These are phyloP conservation scores for Ophioninae sp. DNA, from an alignment of 2,888 invertebrate genomes.

Conservation along the genomic window DNA sequence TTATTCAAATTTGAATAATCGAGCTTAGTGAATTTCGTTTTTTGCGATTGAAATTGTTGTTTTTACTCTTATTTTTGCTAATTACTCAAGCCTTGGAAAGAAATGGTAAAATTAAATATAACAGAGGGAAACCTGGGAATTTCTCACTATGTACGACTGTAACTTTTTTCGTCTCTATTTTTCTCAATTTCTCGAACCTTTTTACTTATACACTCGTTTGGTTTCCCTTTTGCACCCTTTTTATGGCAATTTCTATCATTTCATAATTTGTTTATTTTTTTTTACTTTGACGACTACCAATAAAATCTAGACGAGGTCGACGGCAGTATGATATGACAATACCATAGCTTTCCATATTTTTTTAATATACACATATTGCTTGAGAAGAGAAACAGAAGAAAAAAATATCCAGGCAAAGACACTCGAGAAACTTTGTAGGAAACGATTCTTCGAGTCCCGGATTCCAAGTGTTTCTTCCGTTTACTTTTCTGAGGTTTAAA, in stretches of 20 bases:
- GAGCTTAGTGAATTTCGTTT: too few species aligned
- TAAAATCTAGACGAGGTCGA: conserved; percentile 61
- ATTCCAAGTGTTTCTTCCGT: background rate
- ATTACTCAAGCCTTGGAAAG: conserved; percentile 55
- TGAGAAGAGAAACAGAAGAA: conserved; percentile 51
- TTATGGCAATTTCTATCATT: conserved; percentile 42
- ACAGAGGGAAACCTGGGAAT: conserved; percentile 54
- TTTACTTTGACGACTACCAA: conserved; percentile 36
- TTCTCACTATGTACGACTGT: conserved; percentile 51
- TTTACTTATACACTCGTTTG: conserved; percentile 37
- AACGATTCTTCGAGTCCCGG: conserved; percentile 21
- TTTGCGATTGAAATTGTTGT: background rate
- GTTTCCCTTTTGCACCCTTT: conserved; percentile 27
- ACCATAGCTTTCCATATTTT: conserved; percentile 36
- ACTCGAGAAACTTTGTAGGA: conserved; percentile 47
- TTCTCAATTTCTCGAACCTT: conserved; percentile 66
- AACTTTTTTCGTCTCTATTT: conserved; percentile 51
- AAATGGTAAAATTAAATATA: conserved; percentile 67
- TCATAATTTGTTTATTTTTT: background rate
- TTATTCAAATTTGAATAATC: too few species aligned
- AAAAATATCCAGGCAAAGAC: conserved; percentile 53
- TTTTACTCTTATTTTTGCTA: too few species aligned
- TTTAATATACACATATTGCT: conserved; percentile 61
- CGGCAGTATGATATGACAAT: conserved; percentile 57
- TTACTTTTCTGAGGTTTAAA: conserved; percentile 9